Base-by-base conservation (phyloP, 2,888 invertebrate species). In the Scaptomyza flava region DNA sequence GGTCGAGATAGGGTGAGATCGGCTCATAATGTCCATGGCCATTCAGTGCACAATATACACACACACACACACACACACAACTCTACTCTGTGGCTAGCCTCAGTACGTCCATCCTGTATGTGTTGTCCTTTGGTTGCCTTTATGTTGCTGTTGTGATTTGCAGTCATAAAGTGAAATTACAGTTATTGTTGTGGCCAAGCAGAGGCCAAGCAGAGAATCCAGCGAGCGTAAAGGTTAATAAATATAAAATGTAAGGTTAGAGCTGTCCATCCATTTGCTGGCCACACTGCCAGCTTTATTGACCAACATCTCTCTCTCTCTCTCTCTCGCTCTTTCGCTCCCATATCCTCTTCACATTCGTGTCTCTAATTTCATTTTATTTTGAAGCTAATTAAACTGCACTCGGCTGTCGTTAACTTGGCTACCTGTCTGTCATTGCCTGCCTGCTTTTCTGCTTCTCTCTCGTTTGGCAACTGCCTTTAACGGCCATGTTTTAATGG, bases 91-190 rank as follows among this genome's bases (percentile, higher is more conserved):
- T 54, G 68, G 69, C 60, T 57, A 65, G 61, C 68, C 64, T 54
- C 58, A 61, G 42, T 63, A 62, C 47, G 62, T 69, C 41, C 59
- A 61, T 52, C 14, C 38, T 38, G 14, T 38, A 12, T n/a, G 41
- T 41, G 63, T 70, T 79, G 72, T 67, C 82, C 72, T 65, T 56
- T 68, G 59, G 54, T 50, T 79, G 79, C 70, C 81, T 84, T 85
- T 85, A 89, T 84, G 84, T 68, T 77, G 78, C 84, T 72, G 89
- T 87, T 85, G 84, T 85, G 84, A 85, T 85, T 88, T 85, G 84
- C 89, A 77, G 81, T 79, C 89, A 90, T 89, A 89, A 89, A 87
- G 89, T 79, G 83, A 83, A 90, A 88, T 90, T 87, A 84, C 87
- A 77, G 72, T 89, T 89, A 80, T 81, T 85, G 82, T 81, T 82